Evolutionary conservation across 1,140 invertebrate genomes (phyloP), one percentile per base, ranked within the genome.

Genomic region (Drosophila mauritiana): DNA sequence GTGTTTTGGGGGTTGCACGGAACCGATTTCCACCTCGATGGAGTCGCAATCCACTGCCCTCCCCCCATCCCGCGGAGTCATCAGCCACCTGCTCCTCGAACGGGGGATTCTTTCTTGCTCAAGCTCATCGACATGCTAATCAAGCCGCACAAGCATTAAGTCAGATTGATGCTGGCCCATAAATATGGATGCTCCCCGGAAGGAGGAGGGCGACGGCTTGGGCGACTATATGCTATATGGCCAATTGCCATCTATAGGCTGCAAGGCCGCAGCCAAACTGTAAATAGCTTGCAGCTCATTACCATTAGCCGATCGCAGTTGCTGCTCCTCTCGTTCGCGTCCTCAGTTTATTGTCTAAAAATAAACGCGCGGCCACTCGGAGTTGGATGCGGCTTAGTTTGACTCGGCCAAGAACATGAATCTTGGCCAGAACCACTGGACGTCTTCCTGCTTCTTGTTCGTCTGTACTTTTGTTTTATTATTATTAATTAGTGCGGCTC

Each of bases 241-340:
- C 68, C 36, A 55, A 37, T 43, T 31, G 51, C 20, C 31, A 20
- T 20, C 27, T 34, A 49, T 6, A 15, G 36, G 56, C 68, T 73
- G 72, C 84, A 86, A 86, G 83, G 83, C 79, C 84, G 63, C 42
- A 48, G 76, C 63, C 80, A 51, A 86, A 86, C 79, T 86, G 83
- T 89, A 89, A 89, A 89, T 69, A 84, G 73, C 84, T 83, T 84
- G 73, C 73, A 89, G 85, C 84, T 86, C 83, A 86, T 86, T 86
- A 86, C 79, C 83, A 86, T 86, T 88, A 79, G 82, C 78, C 67
- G 42, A 61, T 57, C 64, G 52, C 40, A 20, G 42, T 55, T 49
- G 70, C 52, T 25, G 53, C 15, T 36, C 48, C 43, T 39, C 49
- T 39, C 49, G 56, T 70, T 11, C 22, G 12, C n/a, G 15, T 86